These are phyloP conservation scores for Cryptus armator DNA, from an alignment of 2,888 invertebrate genomes.

Conservation along the genomic window DNA sequence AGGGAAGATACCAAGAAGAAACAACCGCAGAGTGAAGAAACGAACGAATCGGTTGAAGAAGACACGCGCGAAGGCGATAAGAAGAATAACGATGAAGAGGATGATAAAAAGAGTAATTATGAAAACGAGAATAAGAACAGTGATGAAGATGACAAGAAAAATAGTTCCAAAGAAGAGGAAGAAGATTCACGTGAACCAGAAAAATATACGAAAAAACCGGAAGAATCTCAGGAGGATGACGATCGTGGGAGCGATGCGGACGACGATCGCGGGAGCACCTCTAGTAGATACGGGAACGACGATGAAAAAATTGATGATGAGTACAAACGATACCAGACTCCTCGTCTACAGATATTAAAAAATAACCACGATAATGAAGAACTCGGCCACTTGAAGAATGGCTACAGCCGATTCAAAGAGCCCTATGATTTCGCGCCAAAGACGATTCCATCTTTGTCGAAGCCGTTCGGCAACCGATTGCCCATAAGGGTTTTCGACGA, in stretches of 20 bases:
- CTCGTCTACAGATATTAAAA: constrained; percentile 36
- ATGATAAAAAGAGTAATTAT: constrained; percentile 40
- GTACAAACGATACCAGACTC: neutral
- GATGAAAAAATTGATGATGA: constrained; percentile 32
- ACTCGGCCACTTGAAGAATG: constrained; percentile 62
- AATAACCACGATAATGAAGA: constrained; percentile 65
- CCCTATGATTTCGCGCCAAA: constrained; percentile 11
- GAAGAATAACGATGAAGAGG: constrained; percentile 30
- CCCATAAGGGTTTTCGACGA: constrained; percentile 68
- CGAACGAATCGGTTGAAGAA: constrained; percentile 22
- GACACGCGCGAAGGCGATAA: neutral
- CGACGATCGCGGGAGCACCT: constrained; percentile 55
- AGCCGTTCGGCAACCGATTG: constrained; percentile 55
- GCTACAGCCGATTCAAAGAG: constrained; percentile 47
- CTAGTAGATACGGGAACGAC: constrained; percentile 31
- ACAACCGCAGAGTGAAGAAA: neutral
- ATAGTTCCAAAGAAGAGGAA: constrained; percentile 36
- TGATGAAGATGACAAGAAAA: constrained; percentile 22
- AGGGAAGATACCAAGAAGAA: constrained; percentile 45
- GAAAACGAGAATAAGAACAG: constrained; percentile 47
- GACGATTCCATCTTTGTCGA: neutral
- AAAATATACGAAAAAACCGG: constrained; percentile 36
- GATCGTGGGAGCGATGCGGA: constrained; percentile 52
- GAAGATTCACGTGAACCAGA: constrained; percentile 48
- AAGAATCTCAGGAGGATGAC: neutral